phyloP scores from a whole-genome alignment of 2,113 vertebrate species.

The Lanius ludovicianus region DNA sequence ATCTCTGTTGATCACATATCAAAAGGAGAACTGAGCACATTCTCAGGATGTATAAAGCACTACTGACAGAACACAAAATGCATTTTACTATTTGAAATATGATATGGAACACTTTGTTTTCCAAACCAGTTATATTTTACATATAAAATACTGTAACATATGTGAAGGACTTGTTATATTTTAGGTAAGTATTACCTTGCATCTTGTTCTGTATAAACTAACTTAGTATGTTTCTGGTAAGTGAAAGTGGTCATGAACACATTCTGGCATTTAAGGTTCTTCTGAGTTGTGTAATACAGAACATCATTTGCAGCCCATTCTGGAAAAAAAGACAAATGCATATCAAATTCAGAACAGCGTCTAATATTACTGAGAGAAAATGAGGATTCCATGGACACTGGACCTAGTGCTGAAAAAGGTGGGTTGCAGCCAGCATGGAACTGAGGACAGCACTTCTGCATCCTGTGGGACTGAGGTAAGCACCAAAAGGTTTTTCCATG shows the following conservation, averaged over 20 bases:
- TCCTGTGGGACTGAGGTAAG: background rate
- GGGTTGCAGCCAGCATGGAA: background rate
- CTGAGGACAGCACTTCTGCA: background rate
- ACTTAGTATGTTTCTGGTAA: conserved; percentile 60
- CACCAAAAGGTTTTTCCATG: background rate
- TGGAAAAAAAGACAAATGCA: conserved; percentile 60
- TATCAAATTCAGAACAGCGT: background rate
- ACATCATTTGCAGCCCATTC: conserved; percentile 90
- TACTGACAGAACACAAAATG: background rate
- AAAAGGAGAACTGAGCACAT: background rate
- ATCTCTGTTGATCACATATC: conserved; percentile 37
- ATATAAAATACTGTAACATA: background rate
- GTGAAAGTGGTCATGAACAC: conserved; percentile 84
- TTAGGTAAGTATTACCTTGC: conserved; percentile 79
- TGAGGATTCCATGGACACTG: background rate
- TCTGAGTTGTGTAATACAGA: conserved; percentile 86
- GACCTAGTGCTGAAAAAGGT: background rate
- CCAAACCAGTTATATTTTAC: background rate
- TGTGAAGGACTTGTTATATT: background rate
- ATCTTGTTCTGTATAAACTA: conserved; percentile 86
- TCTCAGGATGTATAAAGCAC: background rate
- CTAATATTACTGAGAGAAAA: background rate
- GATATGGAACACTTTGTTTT: background rate
- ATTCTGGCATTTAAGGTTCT: conserved; percentile 81
- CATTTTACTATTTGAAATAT: background rate